Conservation (phyloP, 1,140 invertebrate species). For the Sesamia nonagrioides region DNA sequence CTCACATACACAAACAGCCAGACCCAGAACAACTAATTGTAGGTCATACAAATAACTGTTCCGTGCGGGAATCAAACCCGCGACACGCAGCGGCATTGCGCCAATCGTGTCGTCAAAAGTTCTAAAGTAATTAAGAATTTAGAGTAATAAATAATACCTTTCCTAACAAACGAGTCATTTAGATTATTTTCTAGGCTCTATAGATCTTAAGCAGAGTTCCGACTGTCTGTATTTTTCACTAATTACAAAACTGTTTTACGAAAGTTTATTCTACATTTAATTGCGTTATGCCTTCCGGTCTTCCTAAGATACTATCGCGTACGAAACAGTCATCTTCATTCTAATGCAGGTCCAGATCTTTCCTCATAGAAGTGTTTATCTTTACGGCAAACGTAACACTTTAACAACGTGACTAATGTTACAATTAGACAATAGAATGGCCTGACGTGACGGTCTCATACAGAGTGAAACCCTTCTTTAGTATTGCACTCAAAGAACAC, state of each 20-base stretch:
- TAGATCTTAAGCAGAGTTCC: not conserved
- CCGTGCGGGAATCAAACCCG: too few species aligned
- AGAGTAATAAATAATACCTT: too few species aligned
- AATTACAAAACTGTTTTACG: too few species aligned
- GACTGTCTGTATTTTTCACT: too few species aligned
- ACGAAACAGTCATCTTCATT: not conserved
- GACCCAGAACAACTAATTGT: too few species aligned
- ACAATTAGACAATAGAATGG: not conserved
- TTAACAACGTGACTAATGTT: not conserved
- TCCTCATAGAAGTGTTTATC: not conserved
- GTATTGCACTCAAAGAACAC: too few species aligned
- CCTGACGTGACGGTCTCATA: not conserved
- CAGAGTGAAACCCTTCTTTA: not conserved
- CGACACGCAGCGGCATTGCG: too few species aligned
- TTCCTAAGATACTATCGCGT: not conserved
- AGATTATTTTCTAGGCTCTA: not conserved
- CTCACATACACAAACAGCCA: too few species aligned
- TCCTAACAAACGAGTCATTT: too few species aligned
- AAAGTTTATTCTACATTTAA: not conserved
- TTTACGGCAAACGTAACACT: not conserved
- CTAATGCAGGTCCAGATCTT: not conserved
- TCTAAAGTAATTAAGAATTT: too few species aligned
- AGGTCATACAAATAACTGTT: too few species aligned
- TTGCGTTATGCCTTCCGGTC: not conserved
- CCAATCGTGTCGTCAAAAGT: too few species aligned